These are phyloP conservation scores for Acleris literana DNA, from an alignment of 2,888 invertebrate species.

Conservation along the genomic window DNA sequence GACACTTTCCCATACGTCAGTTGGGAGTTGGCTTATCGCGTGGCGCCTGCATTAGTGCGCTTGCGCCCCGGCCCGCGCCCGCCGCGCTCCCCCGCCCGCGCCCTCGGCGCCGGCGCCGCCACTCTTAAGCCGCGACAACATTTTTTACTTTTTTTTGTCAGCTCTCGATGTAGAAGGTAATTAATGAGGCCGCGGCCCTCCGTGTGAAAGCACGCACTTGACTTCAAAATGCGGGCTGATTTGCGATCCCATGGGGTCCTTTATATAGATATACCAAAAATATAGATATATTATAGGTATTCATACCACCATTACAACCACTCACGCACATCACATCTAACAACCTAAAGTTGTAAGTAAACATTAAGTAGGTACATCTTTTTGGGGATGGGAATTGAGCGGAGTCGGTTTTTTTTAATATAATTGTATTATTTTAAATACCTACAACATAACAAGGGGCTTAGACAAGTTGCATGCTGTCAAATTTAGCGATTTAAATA, in stretches of 20 bases:
- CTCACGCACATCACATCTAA: no score
- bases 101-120: constrained; percentile 65
- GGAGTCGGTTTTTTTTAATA: no score
- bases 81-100: constrained; percentile 26
- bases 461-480: no score
- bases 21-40: constrained; percentile 54
- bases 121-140: constrained; percentile 74
- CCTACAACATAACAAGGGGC: no score
- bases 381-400: no score
- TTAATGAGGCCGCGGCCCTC: constrained; percentile 70
- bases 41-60: constrained; percentile 60
- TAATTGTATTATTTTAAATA: no score
- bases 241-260: constrained; percentile 46
- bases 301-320: no score
- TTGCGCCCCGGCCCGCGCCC: constrained; percentile 25
- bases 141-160: constrained; percentile 65
- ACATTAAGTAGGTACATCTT: no score
- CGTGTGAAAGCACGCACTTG: constrained; percentile 53
- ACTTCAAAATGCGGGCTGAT: constrained; percentile 46
- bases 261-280: not conserved
- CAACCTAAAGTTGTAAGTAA: no score
- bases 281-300: no score
- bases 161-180: constrained; percentile 65
- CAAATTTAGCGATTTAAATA: no score
- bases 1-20: constrained; percentile 63